Base-by-base conservation (phyloP, 2,113 vertebrate genomes). In the Pelmatolapia mariae region DNA sequence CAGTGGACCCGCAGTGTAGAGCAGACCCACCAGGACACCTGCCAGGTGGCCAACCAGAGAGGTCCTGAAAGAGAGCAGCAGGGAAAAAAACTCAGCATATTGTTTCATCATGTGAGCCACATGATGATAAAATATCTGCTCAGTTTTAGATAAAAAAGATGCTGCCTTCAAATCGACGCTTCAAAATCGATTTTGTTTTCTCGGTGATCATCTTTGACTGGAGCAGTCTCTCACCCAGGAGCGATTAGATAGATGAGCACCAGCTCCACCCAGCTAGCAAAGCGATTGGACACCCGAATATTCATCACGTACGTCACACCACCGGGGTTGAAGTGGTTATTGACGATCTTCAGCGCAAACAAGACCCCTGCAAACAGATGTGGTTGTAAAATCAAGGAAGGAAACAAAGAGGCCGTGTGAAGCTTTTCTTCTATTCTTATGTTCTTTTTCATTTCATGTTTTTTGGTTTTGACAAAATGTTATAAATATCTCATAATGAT, bases 261-360 rank as follows among this genome's bases (percentile, higher is more conserved):
- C 61, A 99, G 96, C 95, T 99, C 98, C n/a, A 95, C 97, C 98
- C 98, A 99, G 90, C 98, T 98, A n/a, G 96, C 96, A 3, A 97
- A 98, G 93, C 84, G 96, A 90, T 95, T 98, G 86, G 97, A 59
- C 54, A 98, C 94, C 1, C 73, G 95, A 19, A 98, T 38, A 10
- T 97, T 97, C 96, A 98, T 66, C 71, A 99, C 53, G 15, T 73
- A 96, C 84, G 94, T 97, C 61, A 96, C 91, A 31, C 96, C 96
- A 80, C 98, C 97, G 11, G 97, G 97, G 81, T 96, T 92, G 89
- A 98, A 97, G 90, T 98, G 87, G 95, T 98, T 98, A 92, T 92
- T 98, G 61, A 99, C 96, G 85, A 99, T 98, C 94, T 99, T 99
- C 94, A 99, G 96, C 50, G 97, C 98, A 95, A 99, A 99, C 91